Percentiles rank a stretch among this genome's conserved stretches.
Evolutionary conservation across 2,888 invertebrate genomes (phyloP).

Genomic region (Halocaridina rubra): DNA sequence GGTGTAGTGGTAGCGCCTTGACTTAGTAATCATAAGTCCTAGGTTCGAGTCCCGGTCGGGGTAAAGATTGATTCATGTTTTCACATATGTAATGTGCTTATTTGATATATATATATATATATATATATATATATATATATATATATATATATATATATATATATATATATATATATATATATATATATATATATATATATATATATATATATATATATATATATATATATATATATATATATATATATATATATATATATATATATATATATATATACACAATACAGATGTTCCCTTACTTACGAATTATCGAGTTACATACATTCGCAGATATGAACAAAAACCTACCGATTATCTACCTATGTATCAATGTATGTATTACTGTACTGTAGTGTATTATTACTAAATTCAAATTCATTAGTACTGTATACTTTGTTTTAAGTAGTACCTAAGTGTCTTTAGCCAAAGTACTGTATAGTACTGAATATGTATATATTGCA

Average conservation of each 20-base stretch:
- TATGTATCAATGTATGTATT: background rate
- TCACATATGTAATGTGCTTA: too few relatives aligned
- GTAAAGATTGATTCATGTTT: too few relatives aligned
- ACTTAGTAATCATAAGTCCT: too few relatives aligned
- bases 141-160: background rate
- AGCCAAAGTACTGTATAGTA: too few relatives aligned
- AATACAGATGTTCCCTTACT: background rate
- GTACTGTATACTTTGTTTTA: too few relatives aligned
- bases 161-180: background rate
- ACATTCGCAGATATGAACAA: background rate
- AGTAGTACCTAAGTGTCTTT: too few relatives aligned
- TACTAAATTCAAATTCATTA: too few relatives aligned
- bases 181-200: background rate
- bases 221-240: background rate
- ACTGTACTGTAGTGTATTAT: too few relatives aligned
- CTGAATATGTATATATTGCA: too few relatives aligned
- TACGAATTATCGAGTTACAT: too few relatives aligned
- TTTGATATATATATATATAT: background rate
- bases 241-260: background rate
- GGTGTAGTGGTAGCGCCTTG: too few relatives aligned
- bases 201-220: background rate
- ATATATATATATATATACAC: background rate
- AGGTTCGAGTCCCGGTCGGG: too few relatives aligned
- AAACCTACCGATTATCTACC: background rate
- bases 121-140: background rate